These are phyloP conservation scores for Eupeodes corollae DNA, from an alignment of 1,140 invertebrate genomes.

Conservation along the genomic window DNA sequence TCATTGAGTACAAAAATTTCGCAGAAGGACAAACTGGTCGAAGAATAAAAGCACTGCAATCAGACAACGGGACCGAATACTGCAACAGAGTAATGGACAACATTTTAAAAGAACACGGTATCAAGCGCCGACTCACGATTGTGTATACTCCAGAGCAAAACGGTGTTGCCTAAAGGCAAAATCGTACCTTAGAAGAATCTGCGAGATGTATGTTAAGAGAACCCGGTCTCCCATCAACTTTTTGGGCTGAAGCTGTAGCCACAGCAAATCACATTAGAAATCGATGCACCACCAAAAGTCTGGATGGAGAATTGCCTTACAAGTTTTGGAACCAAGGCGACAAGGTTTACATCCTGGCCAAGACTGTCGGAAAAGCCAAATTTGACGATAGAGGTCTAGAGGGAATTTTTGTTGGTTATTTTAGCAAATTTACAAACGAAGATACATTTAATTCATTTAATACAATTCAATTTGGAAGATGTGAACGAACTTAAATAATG, in stretches of 20 bases:
- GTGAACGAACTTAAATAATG: background rate
- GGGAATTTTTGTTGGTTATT: constrained; percentile 5
- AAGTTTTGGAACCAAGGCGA: constrained; percentile 25
- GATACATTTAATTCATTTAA: constrained; percentile 2
- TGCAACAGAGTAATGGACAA: too few relatives aligned
- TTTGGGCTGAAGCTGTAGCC: constrained; percentile 17
- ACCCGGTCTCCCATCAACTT: constrained; percentile 4
- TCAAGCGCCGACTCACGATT: constrained; percentile 10
- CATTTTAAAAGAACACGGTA: background rate
- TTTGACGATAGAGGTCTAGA: too few relatives aligned
- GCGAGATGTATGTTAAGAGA: constrained; percentile 13
- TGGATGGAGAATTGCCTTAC: constrained; percentile 17
- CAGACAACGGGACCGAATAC: too few relatives aligned
- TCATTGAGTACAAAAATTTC: background rate
- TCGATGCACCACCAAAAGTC: constrained; percentile 9
- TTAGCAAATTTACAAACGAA: background rate
- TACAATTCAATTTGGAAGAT: background rate
- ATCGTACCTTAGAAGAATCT: constrained; percentile 7
- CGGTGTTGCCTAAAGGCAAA: constrained; percentile 11
- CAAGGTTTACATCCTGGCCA: too few relatives aligned
- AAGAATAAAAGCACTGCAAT: background rate
- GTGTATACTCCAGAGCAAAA: constrained; percentile 11
- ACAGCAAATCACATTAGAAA: constrained; percentile 13
- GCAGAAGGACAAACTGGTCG: background rate
- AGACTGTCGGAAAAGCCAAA: too few relatives aligned